Percentiles rank a stretch among this genome's conserved stretches.
Evolutionary conservation across 2,888 invertebrate genomes (phyloP).

Genomic region (Oligia fasciuncula): DNA sequence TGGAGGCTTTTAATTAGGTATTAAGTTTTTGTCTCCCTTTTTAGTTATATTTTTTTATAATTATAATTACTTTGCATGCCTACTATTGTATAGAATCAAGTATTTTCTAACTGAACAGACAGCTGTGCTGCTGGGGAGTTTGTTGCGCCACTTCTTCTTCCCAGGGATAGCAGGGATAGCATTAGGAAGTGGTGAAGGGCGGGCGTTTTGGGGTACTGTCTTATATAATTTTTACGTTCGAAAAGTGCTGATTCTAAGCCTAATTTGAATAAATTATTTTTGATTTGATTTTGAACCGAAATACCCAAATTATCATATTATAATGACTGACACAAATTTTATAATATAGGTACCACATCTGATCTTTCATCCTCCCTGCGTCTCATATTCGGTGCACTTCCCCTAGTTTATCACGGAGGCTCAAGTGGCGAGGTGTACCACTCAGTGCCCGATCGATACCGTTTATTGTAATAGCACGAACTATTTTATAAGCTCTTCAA

Average conservation of each 20-base stretch:
- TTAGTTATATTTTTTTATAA: background rate
- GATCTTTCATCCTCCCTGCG: slow-evolving; percentile 1
- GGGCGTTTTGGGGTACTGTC: background rate
- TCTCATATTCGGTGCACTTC: slow-evolving; percentile 66
- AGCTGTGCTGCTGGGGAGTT: background rate
- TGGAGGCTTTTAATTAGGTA: no score
- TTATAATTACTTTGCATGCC: background rate
- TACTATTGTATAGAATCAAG: background rate
- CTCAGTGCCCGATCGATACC: slow-evolving; percentile 67
- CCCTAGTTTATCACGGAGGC: slow-evolving; percentile 70
- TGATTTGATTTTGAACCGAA: background rate
- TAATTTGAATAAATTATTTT: background rate
- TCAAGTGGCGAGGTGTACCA: slow-evolving; percentile 75
- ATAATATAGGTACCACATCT: slow-evolving; percentile 63
- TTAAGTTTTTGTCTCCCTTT: background rate
- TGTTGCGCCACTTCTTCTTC: background rate
- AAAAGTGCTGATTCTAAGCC: background rate
- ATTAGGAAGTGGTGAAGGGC: background rate
- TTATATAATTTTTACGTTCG: background rate
- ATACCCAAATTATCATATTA: background rate
- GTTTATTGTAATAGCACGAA: slow-evolving; percentile 66
- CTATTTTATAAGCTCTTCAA: slow-evolving; percentile 41
- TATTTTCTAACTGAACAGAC: background rate
- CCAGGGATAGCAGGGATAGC: background rate
- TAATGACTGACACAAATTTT: background rate